Evolutionary conservation across 2,797 vertebrate genomes (phyloP), one percentile per base, ranked within the genome.

Genomic region (Bovichtus diacanthus): DNA sequence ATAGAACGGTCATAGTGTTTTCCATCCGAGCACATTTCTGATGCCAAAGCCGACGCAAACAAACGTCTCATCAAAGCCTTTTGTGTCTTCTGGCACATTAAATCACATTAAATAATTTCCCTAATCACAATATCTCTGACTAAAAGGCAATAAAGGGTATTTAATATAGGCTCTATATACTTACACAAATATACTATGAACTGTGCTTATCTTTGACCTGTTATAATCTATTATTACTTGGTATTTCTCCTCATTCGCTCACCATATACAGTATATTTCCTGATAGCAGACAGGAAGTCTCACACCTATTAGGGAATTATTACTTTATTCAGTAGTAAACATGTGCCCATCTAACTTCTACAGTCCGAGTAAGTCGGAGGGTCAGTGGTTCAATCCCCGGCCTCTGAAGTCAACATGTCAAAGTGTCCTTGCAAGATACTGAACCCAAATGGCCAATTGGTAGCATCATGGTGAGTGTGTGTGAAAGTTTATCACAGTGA

Each of bases 161-260:
- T 67, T 5, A 67, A 72, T 80, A 78, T 27, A 73, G n/a, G 11
- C 68, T 85, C 69, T 79, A 58, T 80, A 0, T 62, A 77, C 23
- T 58, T 67, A 72, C 58, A 78, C 49, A 83, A 74, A 84, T 83
- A 83, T 66, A 80, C 70, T 82, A 75, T 64, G 7, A 79, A 80
- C 73, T 90, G 88, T 92, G 89, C 89, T 90, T 73, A 64, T 88
- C 71, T 82, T 75, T 54, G 27, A 89, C 70, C 71, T 78, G 25
- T 80, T 87, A 10, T 86, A 78, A 79, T 80, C 75, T 84, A 78
- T 90, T 93, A 93, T 93, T 92, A 90, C 90, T 88, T 81, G 5
- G 39, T 67, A 51, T 43, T 27, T 67, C 46, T 25, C 44, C 49
- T 36, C 64, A 29, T 31, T 47, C 1, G 2, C 2, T 55, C 44